Conservation (phyloP, 2,113 vertebrate species). For the Barnardius zonarius region DNA sequence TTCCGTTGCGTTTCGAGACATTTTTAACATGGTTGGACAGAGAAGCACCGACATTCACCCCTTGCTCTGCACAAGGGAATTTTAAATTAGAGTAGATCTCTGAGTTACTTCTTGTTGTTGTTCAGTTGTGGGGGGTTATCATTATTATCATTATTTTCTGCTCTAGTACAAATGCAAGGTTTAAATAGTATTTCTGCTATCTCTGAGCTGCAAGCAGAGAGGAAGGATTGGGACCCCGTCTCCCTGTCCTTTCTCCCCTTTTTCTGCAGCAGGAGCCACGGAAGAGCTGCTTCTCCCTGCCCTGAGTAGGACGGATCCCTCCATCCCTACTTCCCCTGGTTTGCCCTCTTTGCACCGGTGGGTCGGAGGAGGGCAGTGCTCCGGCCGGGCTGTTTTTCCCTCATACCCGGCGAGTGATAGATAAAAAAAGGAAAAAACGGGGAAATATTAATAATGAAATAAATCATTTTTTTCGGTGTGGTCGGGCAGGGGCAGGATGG, state of each 20-base stretch:
- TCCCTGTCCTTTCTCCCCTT: background rate
- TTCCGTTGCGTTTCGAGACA: background rate
- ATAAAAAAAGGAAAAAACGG: background rate
- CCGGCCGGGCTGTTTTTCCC: background rate
- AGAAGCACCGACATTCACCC: background rate
- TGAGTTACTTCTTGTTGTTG: background rate
- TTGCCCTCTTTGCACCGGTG: background rate
- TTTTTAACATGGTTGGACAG: background rate
- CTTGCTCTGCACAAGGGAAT: background rate
- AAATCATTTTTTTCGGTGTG: background rate
- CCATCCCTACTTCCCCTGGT: background rate
- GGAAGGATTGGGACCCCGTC: rapidly evolving
- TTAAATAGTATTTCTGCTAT: background rate
- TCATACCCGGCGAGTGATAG: rapidly evolving
- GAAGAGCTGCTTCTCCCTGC: background rate
- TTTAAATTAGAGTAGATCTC: background rate
- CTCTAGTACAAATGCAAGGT: rapidly evolving
- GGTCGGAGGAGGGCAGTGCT: background rate
- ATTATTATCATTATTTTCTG: background rate
- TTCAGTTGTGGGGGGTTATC: background rate
- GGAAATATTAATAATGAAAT: background rate
- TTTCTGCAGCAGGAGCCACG: background rate
- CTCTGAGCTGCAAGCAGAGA: background rate
- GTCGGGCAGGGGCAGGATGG: background rate
- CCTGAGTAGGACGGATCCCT: background rate